Percentiles rank a stretch among this genome's conserved stretches.
Evolutionary conservation across 2,888 invertebrate species (phyloP).

Genomic region (Gari tellinella): DNA sequence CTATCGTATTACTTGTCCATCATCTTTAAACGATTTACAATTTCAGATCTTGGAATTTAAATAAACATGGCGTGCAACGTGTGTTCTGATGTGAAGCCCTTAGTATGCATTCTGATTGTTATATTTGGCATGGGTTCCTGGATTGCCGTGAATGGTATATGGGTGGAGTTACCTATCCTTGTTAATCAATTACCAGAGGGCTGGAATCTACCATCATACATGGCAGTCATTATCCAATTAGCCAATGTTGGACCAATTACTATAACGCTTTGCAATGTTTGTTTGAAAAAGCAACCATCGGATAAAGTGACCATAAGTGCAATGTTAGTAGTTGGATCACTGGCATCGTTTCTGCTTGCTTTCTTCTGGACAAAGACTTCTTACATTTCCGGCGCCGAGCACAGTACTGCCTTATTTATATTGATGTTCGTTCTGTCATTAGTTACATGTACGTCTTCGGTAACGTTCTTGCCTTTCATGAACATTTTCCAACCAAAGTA

Average conservation of each 20-base stretch:
- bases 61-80: conserved; percentile 24
- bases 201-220: conserved; percentile 93
- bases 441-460: conserved; percentile 93
- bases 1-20: no score
- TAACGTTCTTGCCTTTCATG: conserved; percentile 94
- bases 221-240: conserved; percentile 92
- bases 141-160: conserved; percentile 95
- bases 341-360: conserved; percentile 84
- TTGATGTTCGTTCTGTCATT: conserved; percentile 89
- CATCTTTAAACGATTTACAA: no score
- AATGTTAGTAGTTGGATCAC: conserved; percentile 84
- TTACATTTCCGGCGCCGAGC: conserved; percentile 81
- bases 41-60: no score
- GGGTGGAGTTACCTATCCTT: conserved; percentile 94
- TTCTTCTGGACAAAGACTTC: conserved; percentile 87
- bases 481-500: conserved; percentile 89
- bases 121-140: conserved; percentile 90
- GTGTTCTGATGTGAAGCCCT: conserved; percentile 60
- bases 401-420: conserved; percentile 86
- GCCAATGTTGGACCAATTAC: conserved; percentile 92
- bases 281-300: conserved; percentile 38
- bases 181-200: conserved; percentile 93
- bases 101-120: conserved; percentile 87
- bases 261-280: conserved; percentile 38
- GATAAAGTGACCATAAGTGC: conserved; percentile 85